Evolutionary conservation across 2,888 invertebrate genomes (phyloP).

Genomic region (Dysmachus trigonus): DNA sequence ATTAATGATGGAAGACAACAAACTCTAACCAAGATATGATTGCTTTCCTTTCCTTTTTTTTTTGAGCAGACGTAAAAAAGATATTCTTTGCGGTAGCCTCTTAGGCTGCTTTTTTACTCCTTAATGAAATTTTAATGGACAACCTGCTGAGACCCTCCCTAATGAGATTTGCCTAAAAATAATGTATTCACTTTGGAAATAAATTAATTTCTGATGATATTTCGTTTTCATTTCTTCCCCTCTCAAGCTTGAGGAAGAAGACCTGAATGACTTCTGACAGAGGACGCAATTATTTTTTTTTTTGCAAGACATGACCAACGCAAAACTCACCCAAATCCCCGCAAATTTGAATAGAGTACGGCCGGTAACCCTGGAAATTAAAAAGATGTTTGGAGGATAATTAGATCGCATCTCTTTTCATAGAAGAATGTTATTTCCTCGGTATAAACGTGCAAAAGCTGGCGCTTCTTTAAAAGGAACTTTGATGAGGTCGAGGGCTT

Average conservation of each 20-base stretch:
- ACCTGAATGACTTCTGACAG: neutral
- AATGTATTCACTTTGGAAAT: neutral
- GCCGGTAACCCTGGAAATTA: neutral
- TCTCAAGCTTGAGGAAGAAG: neutral
- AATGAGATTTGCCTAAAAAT: neutral
- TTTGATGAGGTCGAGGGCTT: neutral
- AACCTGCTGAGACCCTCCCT: neutral
- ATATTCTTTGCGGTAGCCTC: neutral
- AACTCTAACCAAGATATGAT: neutral
- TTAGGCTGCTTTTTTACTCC: neutral
- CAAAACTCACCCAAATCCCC: neutral
- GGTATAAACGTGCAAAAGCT: neutral
- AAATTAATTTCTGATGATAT: neutral
- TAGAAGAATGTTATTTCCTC: neutral
- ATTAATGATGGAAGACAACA: neutral
- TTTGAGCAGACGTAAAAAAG: neutral
- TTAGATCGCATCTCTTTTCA: neutral
- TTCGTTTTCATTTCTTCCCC: neutral
- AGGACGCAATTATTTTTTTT: neutral
- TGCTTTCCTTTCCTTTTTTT: neutral
- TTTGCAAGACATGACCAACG: neutral
- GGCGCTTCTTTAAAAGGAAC: neutral
- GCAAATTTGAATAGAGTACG: neutral
- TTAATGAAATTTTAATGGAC: neutral
- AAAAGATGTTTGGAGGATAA: neutral